These are phyloP conservation scores for Ispidina lecontei DNA, from an alignment of 2,797 vertebrate species.

Conservation along the genomic window DNA sequence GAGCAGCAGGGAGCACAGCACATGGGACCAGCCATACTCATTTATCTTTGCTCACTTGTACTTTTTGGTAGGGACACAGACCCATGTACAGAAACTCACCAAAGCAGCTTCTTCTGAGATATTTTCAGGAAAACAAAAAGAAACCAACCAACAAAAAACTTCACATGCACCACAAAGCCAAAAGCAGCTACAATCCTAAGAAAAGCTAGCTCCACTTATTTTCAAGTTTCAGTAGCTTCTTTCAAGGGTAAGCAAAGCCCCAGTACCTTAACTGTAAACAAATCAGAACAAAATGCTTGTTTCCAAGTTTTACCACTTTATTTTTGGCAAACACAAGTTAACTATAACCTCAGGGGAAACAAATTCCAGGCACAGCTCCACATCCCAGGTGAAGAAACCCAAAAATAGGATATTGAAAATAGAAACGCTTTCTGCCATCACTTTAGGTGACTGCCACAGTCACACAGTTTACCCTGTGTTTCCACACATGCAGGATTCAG, in stretches of 20 bases:
- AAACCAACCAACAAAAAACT: no score
- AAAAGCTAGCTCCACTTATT: neutral
- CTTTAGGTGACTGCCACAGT: neutral
- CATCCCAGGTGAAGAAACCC: slow-evolving; percentile 18
- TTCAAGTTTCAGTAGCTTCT: neutral
- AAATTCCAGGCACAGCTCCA: slow-evolving; percentile 27
- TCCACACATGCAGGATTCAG: neutral
- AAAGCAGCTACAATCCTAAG: neutral
- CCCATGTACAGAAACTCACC: neutral
- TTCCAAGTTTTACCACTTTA: neutral
- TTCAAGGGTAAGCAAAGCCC: neutral
- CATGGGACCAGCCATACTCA: fast-evolving
- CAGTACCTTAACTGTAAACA: neutral
- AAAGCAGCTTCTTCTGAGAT: neutral
- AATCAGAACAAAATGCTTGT: neutral
- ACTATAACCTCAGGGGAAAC: slow-evolving; percentile 12
- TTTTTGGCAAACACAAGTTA: slow-evolving; percentile 11
- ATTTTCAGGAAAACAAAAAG: neutral
- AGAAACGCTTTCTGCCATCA: neutral
- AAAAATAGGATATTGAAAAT: neutral
- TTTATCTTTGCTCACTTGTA: neutral
- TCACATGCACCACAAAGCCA: neutral
- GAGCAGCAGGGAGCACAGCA: neutral
- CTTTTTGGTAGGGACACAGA: neutral
- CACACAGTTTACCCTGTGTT: neutral